These are phyloP conservation scores for Hyphantria cunea DNA, from an alignment of 1,140 invertebrate species.

Conservation along the genomic window DNA sequence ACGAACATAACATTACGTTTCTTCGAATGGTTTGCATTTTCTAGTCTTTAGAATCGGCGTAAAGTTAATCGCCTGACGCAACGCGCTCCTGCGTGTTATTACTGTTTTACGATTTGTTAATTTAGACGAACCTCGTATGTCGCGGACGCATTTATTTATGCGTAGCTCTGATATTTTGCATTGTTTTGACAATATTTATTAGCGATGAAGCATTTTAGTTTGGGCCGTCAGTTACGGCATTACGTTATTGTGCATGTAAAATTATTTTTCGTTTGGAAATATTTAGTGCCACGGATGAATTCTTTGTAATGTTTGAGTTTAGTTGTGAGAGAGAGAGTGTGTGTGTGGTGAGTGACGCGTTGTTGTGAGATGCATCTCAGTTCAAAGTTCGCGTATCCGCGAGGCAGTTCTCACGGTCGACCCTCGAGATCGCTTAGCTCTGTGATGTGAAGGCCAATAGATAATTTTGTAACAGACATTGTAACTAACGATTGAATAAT, in stretches of 20 bases:
- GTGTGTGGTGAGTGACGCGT: slow-evolving; percentile 1
- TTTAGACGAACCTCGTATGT: slow-evolving; percentile 25
- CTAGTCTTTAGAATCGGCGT: slow-evolving; percentile 71
- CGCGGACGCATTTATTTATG: slow-evolving; percentile 43
- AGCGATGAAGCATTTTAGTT: slow-evolving; percentile 31
- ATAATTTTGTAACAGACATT: slow-evolving; percentile 76
- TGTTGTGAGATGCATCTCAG: slow-evolving; percentile 28
- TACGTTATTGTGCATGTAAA: slow-evolving; percentile 9
- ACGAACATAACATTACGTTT: slow-evolving; percentile 42
- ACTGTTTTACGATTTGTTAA: slow-evolving; percentile 34
- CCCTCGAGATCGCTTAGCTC: slow-evolving; percentile 68
- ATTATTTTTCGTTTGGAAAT: slow-evolving; percentile 20
- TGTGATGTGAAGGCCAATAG: slow-evolving; percentile 79
- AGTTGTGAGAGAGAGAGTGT: slow-evolving; percentile 13
- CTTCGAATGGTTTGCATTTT: slow-evolving; percentile 75
- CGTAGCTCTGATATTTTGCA: slow-evolving; percentile 37
- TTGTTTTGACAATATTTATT: slow-evolving; percentile 30
- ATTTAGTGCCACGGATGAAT: slow-evolving; percentile 16
- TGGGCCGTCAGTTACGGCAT: slow-evolving; percentile 22
- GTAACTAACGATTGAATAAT: slow-evolving; percentile 72
- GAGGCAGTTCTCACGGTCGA: slow-evolving; percentile 40
- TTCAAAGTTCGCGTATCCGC: slow-evolving; percentile 32
- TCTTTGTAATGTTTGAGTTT: slow-evolving; percentile 23
- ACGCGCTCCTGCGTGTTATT: slow-evolving; percentile 42
- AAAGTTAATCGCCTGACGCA: slow-evolving; percentile 53